phyloP scores from a whole-genome alignment of 64 coral and sea anemone genomes.

The Anthopleura sola region DNA sequence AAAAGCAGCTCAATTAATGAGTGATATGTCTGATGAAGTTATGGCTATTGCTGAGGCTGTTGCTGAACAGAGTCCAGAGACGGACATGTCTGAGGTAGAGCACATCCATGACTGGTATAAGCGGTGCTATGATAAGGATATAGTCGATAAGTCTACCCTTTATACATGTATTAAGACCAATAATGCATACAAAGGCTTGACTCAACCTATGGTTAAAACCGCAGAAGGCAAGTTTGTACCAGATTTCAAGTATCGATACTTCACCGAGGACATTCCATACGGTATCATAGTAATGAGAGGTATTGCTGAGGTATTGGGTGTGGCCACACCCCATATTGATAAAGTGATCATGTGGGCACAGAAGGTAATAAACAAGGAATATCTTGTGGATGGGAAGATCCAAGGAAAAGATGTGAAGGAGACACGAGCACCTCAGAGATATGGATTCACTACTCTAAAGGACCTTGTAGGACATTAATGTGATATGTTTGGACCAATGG shows the following conservation, averaged over 20 bases:
- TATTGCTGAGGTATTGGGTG: conserved; percentile 53
- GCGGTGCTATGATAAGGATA: conserved; percentile 26
- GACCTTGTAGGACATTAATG: background rate
- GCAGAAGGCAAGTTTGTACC: conserved; percentile 3
- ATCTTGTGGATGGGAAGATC: conserved; percentile 44
- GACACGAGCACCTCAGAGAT: conserved; percentile 49
- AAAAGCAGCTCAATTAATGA: background rate
- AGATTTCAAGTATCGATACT: background rate
- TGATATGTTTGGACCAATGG: too few species aligned
- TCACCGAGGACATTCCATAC: conserved; percentile 7
- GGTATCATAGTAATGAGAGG: conserved; percentile 34
- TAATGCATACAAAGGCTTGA: conserved; percentile 38
- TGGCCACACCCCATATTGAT: conserved; percentile 30
- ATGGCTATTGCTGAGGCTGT: conserved; percentile 3
- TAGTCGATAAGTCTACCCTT: conserved; percentile 27
- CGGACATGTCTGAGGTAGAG: conserved; percentile 31
- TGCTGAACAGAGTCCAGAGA: background rate
- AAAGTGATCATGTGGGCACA: conserved; percentile 53
- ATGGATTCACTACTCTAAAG: conserved; percentile 7
- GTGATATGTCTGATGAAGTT: conserved; percentile 30
- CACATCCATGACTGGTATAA: conserved; percentile 20
- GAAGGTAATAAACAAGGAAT: conserved; percentile 34
- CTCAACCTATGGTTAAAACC: conserved; percentile 29
- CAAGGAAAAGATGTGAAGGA: conserved; percentile 43
- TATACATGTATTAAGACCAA: conserved; percentile 20